Evolutionary conservation across 2,888 invertebrate genomes (phyloP).

Genomic region (Clostera curtula): DNA sequence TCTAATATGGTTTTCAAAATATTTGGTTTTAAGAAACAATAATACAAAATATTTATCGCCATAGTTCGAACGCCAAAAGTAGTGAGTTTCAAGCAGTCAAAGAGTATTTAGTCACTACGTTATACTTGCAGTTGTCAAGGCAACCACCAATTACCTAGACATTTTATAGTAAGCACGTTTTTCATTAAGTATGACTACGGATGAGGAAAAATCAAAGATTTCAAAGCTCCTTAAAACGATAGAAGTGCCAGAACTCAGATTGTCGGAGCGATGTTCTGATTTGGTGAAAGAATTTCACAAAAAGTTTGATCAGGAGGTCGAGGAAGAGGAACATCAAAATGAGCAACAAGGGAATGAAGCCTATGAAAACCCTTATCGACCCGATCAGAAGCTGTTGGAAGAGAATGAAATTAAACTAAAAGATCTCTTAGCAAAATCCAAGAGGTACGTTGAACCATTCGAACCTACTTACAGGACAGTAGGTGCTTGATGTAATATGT

Average conservation of each 20-base stretch:
- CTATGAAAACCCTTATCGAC: constrained; percentile 51
- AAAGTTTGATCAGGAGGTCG: constrained; percentile 37
- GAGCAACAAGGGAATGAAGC: constrained; percentile 14
- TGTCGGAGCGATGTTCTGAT: constrained; percentile 46
- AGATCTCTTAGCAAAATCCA: constrained; percentile 34
- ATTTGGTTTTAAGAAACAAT: too few relatives aligned
- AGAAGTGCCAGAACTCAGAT: constrained; percentile 50
- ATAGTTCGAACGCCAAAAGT: too few relatives aligned
- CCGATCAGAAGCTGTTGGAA: constrained; percentile 38
- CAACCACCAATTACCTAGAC: too few relatives aligned
- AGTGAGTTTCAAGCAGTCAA: too few relatives aligned
- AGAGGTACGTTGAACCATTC: constrained; percentile 27
- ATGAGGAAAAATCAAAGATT: constrained; percentile 56
- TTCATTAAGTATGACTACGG: constrained; percentile 54
- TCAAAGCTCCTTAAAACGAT: constrained; percentile 50
- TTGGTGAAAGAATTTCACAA: constrained; percentile 46
- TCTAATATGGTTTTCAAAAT: too few relatives aligned
- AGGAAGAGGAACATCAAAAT: constrained; percentile 28
- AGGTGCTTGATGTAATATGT: neutral
- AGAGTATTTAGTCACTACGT: too few relatives aligned
- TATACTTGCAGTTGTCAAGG: constrained; percentile 6
- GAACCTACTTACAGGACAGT: neutral
- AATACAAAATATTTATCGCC: too few relatives aligned
- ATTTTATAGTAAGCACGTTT: too few relatives aligned
- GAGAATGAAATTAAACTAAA: constrained; percentile 49